These are phyloP conservation scores for Abramis brama DNA, from an alignment of 2,113 vertebrate species.

Conservation along the genomic window DNA sequence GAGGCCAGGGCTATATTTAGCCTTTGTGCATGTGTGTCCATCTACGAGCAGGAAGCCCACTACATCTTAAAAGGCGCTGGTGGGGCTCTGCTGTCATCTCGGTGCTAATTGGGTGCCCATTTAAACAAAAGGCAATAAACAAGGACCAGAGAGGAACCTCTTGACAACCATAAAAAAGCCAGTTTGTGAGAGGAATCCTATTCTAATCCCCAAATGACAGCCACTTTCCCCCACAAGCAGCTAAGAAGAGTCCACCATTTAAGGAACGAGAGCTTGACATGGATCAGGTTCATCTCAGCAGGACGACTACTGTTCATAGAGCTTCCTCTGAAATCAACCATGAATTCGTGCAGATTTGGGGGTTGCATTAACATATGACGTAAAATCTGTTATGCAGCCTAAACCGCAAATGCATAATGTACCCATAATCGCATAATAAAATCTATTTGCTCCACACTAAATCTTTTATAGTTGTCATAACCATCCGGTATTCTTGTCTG, in stretches of 20 bases:
- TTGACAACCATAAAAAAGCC: constrained; percentile 25
- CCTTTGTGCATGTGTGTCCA: neutral
- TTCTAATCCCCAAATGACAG: neutral
- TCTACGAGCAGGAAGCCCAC: constrained; percentile 37
- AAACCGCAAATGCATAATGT: neutral
- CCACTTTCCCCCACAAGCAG: constrained; percentile 25
- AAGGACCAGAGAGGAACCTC: constrained; percentile 47
- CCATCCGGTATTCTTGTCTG: neutral
- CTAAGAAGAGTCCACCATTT: constrained; percentile 33
- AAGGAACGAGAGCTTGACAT: constrained; percentile 33
- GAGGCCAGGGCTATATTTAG: constrained; percentile 6
- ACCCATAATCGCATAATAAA: neutral
- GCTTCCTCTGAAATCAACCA: constrained; percentile 6
- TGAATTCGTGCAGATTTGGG: neutral
- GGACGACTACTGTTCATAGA: neutral
- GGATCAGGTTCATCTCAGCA: neutral
- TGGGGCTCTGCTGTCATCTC: constrained; percentile 30
- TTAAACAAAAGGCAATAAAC: constrained; percentile 54
- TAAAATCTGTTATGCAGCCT: neutral
- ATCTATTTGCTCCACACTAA: neutral
- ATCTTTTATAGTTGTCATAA: neutral
- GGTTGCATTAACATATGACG: neutral
- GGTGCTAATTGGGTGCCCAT: constrained; percentile 48
- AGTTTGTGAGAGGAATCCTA: constrained; percentile 30
- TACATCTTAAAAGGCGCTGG: constrained; percentile 35